Evolutionary conservation across 2,797 vertebrate genomes (phyloP).

Genomic region (Amblyopsis hoosieri): DNA sequence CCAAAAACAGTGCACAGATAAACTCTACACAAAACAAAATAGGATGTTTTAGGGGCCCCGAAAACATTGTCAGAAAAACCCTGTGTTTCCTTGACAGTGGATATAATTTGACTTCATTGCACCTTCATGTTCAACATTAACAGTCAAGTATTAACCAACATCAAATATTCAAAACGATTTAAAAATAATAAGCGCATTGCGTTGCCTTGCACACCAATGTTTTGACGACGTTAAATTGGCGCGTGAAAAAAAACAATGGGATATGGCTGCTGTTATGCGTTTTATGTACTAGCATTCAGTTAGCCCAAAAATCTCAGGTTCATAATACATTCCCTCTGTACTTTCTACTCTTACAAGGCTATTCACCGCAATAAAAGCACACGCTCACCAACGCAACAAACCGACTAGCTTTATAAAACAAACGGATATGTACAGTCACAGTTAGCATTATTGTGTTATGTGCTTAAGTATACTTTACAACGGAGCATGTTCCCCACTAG

Average conservation of each 20-base stretch:
- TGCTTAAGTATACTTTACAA: conserved; percentile 38
- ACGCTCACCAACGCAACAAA: conserved; percentile 14
- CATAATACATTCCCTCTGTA: conserved; percentile 65
- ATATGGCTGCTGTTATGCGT: conserved; percentile 1
- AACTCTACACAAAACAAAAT: conserved; percentile 14
- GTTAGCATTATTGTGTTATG: conserved; percentile 33
- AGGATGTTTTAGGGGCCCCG: conserved; percentile 18
- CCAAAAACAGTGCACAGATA: conserved; percentile 43
- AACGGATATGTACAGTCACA: conserved; percentile 59
- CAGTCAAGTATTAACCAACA: conserved; percentile 63
- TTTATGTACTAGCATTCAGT: conserved; percentile 3
- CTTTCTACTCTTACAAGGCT: conserved; percentile 36
- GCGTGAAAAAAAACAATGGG: conserved; percentile 9
- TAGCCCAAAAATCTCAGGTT: conserved; percentile 26
- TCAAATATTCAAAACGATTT: conserved; percentile 16
- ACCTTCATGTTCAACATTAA: conserved; percentile 65
- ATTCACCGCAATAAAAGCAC: conserved; percentile 48
- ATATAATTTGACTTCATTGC: conserved; percentile 67
- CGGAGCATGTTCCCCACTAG: no score
- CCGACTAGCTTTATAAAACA: conserved; percentile 22
- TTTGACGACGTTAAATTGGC: conserved; percentile 2
- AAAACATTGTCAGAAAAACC: conserved; percentile 40
- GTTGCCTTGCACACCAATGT: conserved; percentile 7
- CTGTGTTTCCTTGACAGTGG: conserved; percentile 54
- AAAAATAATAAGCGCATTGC: conserved; percentile 11